Percentiles rank a stretch among this genome's conserved stretches.
phyloP scores from a whole-genome alignment of 2,888 invertebrate genomes.

The Cephus pygmeus region DNA sequence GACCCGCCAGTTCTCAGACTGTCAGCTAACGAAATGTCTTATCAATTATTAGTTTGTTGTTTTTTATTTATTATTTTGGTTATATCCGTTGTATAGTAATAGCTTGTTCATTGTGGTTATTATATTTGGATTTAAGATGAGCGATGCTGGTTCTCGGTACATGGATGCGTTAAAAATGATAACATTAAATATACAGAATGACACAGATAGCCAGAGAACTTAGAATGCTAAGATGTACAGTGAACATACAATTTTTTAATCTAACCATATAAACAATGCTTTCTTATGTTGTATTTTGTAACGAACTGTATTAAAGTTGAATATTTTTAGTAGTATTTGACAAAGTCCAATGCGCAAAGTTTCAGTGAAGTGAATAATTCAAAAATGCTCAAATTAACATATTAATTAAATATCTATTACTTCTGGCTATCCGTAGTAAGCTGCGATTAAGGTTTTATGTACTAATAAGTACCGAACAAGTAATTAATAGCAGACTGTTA shows the following conservation, averaged over 20 bases:
- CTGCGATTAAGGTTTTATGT: not conserved
- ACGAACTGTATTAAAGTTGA: not conserved
- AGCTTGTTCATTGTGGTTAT: not conserved
- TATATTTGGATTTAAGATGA: not conserved
- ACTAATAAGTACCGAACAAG: not conserved
- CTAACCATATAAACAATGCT: not conserved
- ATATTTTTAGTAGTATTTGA: not conserved
- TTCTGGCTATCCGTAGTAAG: not conserved
- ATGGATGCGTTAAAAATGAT: not conserved
- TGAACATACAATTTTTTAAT: not conserved
- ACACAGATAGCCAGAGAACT: not conserved
- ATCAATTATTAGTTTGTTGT: constrained; percentile 4
- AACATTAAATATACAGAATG: not conserved
- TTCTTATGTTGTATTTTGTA: not conserved
- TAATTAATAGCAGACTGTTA: not conserved
- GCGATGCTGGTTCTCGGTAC: not conserved
- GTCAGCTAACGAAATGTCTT: not conserved
- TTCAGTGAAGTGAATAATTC: not conserved
- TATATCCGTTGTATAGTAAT: not conserved
- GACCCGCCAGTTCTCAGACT: not conserved
- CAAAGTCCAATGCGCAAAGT: not conserved
- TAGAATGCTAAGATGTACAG: not conserved
- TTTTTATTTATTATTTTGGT: not conserved
- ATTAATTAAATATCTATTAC: not conserved
- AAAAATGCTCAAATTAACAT: not conserved